Evolutionary conservation across 2,797 vertebrate species (phyloP).

Genomic region (Chaetodon trifasciatus): DNA sequence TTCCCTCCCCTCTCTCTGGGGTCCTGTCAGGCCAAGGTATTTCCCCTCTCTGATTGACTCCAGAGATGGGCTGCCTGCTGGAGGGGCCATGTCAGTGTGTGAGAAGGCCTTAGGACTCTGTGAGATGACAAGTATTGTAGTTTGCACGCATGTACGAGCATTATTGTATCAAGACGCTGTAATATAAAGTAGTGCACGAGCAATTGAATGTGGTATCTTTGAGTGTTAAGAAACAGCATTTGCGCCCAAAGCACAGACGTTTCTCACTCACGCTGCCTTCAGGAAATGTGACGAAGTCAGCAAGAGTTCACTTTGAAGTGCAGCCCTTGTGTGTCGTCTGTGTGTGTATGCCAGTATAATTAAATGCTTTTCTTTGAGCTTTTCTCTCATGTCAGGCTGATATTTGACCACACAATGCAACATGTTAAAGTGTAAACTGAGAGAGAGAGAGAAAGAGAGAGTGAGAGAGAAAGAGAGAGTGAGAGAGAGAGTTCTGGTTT

Average conservation of each 20-base stretch:
- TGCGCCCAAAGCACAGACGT: background rate
- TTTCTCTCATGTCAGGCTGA: constrained; percentile 39
- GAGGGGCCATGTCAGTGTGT: constrained; percentile 27
- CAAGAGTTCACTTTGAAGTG: constrained; percentile 42
- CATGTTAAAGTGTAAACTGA: constrained; percentile 15
- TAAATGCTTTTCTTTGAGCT: constrained; percentile 52
- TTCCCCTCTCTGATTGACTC: constrained; percentile 77
- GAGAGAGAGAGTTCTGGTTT: background rate
- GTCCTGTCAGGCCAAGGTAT: constrained; percentile 79
- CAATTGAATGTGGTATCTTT: background rate
- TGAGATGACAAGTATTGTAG: constrained; percentile 28
- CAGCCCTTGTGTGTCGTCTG: constrained; percentile 17
- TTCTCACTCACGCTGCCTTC: background rate
- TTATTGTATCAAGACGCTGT: background rate
- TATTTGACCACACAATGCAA: constrained; percentile 54
- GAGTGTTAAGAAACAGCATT: constrained; percentile 14
- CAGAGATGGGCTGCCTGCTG: constrained; percentile 64
- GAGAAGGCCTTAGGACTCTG: constrained; percentile 14
- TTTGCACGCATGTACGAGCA: background rate
- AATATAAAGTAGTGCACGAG: background rate
- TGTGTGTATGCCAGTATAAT: constrained; percentile 26
- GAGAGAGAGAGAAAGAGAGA: background rate
- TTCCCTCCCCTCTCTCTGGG: constrained; percentile 64
- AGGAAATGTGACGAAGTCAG: constrained; percentile 40
- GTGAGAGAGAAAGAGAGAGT: background rate